A percentile compares a stretch with the other conserved stretches of the same genome.
Conservation (phyloP, 1,140 invertebrate species). For the Drosophila sechellia region DNA sequence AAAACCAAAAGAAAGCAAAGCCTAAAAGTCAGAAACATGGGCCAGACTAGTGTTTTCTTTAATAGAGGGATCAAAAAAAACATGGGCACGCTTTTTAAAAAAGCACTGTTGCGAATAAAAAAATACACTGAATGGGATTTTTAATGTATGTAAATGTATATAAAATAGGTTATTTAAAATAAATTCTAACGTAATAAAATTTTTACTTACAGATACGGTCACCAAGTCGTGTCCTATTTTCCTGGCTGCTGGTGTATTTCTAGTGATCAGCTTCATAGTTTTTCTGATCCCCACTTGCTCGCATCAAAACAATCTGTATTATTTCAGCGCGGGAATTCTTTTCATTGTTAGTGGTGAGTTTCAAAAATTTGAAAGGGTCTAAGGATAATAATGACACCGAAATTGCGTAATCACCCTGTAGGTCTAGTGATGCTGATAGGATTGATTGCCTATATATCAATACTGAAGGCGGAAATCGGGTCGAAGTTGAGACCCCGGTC, state of each 20-base stretch:
- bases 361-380: no score
- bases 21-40: neutral
- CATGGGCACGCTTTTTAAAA: neutral
- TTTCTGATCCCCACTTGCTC: slow-evolving; percentile 87
- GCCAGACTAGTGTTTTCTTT: neutral
- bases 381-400: no score
- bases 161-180: neutral
- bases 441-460: slow-evolving; percentile 96
- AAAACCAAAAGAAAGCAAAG: neutral
- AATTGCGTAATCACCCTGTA: slow-evolving; percentile 65
- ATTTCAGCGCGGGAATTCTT: slow-evolving; percentile 88
- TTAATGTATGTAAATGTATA: no score
- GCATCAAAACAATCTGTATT: slow-evolving; percentile 86
- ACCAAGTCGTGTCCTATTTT: slow-evolving; percentile 88
- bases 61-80: neutral
- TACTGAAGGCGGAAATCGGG: slow-evolving; percentile 95
- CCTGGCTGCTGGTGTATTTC: slow-evolving; percentile 87
- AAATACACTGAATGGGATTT: no score
- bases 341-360: slow-evolving; percentile 88
- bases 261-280: slow-evolving; percentile 88
- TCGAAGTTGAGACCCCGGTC: slow-evolving; percentile 93
- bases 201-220: slow-evolving; percentile 87
- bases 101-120: neutral
- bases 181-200: neutral
- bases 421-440: slow-evolving; percentile 94